Percentiles rank a stretch among this genome's conserved stretches.
Conservation (phyloP, 2,797 vertebrate genomes). For the Gymnopithys bicolor region DNA sequence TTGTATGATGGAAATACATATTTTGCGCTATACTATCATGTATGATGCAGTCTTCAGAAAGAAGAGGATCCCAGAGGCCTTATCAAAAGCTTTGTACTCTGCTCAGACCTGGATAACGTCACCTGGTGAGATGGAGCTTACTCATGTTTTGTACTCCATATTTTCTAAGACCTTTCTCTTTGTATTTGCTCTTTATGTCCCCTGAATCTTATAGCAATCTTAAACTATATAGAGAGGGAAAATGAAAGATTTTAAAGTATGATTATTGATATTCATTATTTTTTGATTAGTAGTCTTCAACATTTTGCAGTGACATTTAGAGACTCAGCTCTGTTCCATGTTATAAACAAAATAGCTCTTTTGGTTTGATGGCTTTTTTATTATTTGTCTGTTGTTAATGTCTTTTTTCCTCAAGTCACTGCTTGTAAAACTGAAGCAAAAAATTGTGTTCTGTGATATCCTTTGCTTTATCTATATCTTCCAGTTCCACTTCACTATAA, state of each 20-base stretch:
- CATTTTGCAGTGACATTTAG: not conserved
- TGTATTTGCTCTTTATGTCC: not conserved
- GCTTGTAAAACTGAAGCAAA: not conserved
- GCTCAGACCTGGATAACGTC: slow-evolving; percentile 5
- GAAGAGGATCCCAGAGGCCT: not conserved
- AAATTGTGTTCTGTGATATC: not conserved
- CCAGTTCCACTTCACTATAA: not conserved
- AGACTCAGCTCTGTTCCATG: not conserved
- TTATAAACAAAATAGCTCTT: not conserved
- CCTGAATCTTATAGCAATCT: not conserved
- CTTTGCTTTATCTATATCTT: not conserved
- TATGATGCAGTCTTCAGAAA: slow-evolving; percentile 3
- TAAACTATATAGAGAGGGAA: not conserved
- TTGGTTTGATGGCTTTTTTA: not conserved
- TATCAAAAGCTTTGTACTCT: not conserved
- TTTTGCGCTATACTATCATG: not conserved
- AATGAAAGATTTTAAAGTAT: not conserved
- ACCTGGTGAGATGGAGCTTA: not conserved
- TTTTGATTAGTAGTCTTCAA: not conserved
- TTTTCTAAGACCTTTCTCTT: not conserved
- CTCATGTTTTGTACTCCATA: not conserved
- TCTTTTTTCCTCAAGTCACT: not conserved
- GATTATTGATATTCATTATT: not conserved
- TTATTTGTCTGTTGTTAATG: not conserved
- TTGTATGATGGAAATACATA: not conserved